These are phyloP conservation scores for Excalfactoria chinensis DNA, from an alignment of 2,113 vertebrate species.

Conservation along the genomic window DNA sequence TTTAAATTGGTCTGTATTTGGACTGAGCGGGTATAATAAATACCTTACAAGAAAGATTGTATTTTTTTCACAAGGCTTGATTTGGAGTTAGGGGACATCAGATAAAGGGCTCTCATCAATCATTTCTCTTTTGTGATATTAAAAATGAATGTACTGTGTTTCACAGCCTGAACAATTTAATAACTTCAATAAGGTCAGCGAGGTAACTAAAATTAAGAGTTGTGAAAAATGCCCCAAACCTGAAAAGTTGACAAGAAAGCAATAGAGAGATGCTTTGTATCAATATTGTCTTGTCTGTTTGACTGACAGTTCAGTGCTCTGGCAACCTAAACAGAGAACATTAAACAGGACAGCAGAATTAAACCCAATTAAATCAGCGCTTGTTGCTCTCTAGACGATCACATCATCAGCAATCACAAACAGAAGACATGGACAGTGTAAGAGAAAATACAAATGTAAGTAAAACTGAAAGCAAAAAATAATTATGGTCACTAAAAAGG, in stretches of 20 bases:
- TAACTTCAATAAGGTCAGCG: neutral
- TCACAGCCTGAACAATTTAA: neutral
- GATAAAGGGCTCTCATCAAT: neutral
- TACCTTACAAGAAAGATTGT: neutral
- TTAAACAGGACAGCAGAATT: neutral
- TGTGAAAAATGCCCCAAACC: neutral
- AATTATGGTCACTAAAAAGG: rapidly evolving
- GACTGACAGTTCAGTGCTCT: neutral
- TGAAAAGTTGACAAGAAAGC: neutral
- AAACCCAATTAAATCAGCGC: neutral
- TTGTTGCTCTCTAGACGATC: neutral
- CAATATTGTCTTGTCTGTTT: neutral
- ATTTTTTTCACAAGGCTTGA: neutral
- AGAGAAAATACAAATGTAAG: rapidly evolving
- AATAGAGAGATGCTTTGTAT: neutral
- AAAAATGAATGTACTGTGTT: neutral
- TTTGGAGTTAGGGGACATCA: neutral
- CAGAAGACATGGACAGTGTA: neutral
- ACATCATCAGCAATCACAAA: neutral
- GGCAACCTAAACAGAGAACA: neutral
- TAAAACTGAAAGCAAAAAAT: neutral
- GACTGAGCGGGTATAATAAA: neutral
- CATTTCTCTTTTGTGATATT: neutral
- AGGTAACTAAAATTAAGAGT: neutral
- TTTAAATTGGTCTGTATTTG: slow-evolving; percentile 8